Evolutionary conservation across 2,888 invertebrate genomes (phyloP), one percentile per base, ranked within the genome.

Genomic region (Eupithecia subfuscata): DNA sequence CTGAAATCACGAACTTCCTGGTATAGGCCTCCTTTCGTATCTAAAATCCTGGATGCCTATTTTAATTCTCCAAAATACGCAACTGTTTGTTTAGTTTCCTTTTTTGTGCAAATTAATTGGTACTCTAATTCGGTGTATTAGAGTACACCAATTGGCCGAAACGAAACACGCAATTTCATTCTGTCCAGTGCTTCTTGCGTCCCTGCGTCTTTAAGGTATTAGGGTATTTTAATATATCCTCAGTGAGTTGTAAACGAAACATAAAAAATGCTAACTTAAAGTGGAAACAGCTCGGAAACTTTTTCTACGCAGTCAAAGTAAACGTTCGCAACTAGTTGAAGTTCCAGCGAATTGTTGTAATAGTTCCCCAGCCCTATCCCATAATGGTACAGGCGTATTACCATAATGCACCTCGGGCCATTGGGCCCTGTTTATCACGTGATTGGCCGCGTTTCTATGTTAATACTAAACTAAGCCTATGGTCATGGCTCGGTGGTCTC

Each of bases 391-490:
- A 63, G 69, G 56, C n/a, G 69, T 67, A 77, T 79, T 78, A 77
- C 76, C 75, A 76, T 79, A 79, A 78, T 76, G 76, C 70, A 76
- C 60, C 70, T 52, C 72, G 72, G 75, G 70, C 70, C 70, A 79
- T 79, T 75, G 75, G 72, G 40, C 65, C 43, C 37, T 84, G 85
- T 86, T 87, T 87, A 87, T 86, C 85, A 83, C 83, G 74, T 79
- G 81, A 83, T 83, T 83, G 82, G 78, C 75, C 81, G 78, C 85
- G 83, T 86, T 86, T 84, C 84, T 86, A 86, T 87, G 87, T 86
- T 85, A 86, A 86, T 87, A 85, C 81, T 78, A 75, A 74, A 56
- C 56, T 56, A 22, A 56, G 78, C 72, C 75, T 40, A 64, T 74
- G 79, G 79, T 70, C 70, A 70, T 77, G 78, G 79, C 80, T 84